A percentile compares a stretch with the other conserved stretches of the same genome.
Conservation (phyloP, 92 coral and sea anemone genomes). For the Heliopora coerulea region DNA sequence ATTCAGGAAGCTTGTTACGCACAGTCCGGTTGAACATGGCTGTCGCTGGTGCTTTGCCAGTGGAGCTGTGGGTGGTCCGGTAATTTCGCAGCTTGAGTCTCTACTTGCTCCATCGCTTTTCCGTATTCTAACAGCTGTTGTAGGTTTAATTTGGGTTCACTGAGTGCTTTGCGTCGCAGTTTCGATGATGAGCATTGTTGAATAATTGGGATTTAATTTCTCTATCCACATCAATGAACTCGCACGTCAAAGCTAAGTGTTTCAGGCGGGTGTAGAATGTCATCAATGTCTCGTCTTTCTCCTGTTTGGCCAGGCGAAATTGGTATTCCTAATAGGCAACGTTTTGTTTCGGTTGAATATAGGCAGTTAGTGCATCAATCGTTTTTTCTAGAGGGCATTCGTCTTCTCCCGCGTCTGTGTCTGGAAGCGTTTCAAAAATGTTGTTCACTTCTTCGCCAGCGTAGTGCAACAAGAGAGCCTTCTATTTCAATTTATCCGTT, state of each 20-base stretch:
- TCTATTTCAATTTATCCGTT: too few relatives aligned
- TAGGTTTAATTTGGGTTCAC: neutral
- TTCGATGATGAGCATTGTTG: conserved; percentile 51
- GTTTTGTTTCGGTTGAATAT: conserved; percentile 59
- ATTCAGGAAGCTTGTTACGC: too few relatives aligned
- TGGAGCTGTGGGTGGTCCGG: too few relatives aligned
- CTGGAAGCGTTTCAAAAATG: too few relatives aligned
- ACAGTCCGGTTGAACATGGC: too few relatives aligned
- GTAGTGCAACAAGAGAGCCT: too few relatives aligned
- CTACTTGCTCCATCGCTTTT: conserved; percentile 16
- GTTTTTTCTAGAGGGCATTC: conserved; percentile 55
- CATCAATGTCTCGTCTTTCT: conserved; percentile 33
- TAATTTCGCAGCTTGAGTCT: neutral
- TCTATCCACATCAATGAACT: conserved; percentile 54
- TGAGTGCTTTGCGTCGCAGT: conserved; percentile 49
- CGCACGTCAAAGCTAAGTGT: conserved; percentile 50
- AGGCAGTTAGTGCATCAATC: conserved; percentile 45
- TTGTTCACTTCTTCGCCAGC: too few relatives aligned
- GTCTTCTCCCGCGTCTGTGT: conserved; percentile 41
- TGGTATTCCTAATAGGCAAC: conserved; percentile 54
- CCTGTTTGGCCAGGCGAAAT: conserved; percentile 52
- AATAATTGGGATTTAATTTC: conserved; percentile 60
- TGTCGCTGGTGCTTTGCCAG: too few relatives aligned
- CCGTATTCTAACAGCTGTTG: conserved; percentile 12
- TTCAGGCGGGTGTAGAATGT: conserved; percentile 53